Evolutionary conservation across 2,797 vertebrate genomes (phyloP).

Genomic region (Arremon aurantiirostris): DNA sequence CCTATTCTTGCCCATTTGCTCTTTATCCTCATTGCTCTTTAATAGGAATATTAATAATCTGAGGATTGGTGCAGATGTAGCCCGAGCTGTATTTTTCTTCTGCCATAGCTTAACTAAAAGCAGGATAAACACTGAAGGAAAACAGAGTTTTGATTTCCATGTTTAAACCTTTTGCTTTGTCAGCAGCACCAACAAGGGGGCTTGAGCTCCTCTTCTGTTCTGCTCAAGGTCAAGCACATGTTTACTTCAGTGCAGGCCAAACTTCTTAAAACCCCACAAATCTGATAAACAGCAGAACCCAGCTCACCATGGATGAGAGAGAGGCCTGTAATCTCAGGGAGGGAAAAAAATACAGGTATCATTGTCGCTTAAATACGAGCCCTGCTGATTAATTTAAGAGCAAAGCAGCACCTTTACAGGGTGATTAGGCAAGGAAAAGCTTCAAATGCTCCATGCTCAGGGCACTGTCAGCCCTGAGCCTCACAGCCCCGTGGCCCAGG

Average conservation of each 20-base stretch:
- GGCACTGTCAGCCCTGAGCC: neutral
- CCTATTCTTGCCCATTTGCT: constrained; percentile 8
- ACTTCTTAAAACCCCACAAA: constrained; percentile 35
- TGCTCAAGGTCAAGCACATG: neutral
- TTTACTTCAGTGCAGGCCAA: neutral
- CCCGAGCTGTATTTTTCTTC: neutral
- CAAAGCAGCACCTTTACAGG: neutral
- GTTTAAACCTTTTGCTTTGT: neutral
- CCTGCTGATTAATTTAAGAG: constrained; percentile 5
- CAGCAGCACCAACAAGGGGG: neutral
- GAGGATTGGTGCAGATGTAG: neutral
- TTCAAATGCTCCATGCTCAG: neutral
- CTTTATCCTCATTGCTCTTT: constrained; percentile 10
- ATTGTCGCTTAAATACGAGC: constrained; percentile 10
- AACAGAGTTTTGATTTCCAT: neutral
- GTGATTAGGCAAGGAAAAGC: neutral
- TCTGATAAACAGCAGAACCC: constrained; percentile 19
- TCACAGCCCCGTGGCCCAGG: neutral
- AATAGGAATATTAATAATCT: constrained; percentile 48
- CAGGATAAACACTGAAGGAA: neutral
- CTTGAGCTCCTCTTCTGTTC: neutral
- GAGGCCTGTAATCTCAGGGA: neutral
- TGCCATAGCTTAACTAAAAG: neutral
- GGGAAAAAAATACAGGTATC: neutral
- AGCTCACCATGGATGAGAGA: neutral